A percentile compares a stretch with the other conserved stretches of the same genome.
Conservation (phyloP, 1,140 invertebrate species). For the Atta colombica region DNA sequence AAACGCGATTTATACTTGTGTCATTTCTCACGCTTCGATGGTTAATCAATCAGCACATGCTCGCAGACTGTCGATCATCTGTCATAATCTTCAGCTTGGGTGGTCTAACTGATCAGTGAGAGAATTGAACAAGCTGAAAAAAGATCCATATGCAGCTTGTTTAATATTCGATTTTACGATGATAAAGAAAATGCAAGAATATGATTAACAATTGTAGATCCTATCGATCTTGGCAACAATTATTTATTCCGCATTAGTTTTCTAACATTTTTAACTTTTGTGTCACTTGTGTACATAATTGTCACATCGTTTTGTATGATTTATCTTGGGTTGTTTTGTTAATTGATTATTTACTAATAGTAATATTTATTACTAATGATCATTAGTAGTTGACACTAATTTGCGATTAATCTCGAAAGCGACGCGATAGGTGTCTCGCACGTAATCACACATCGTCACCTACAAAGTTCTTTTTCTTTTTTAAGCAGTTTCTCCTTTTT, state of each 20-base stretch:
- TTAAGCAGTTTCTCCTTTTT: slow-evolving; percentile 20
- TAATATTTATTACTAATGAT: not conserved
- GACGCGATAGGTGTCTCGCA: slow-evolving; percentile 1
- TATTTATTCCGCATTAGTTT: not conserved
- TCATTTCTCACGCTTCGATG: slow-evolving; percentile 6
- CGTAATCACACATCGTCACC: slow-evolving; percentile 13
- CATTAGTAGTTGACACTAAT: not conserved
- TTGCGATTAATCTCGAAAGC: slow-evolving; percentile 36
- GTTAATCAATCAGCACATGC: slow-evolving; percentile 22
- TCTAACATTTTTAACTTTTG: not conserved
- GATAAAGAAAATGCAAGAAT: not conserved
- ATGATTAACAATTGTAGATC: not conserved
- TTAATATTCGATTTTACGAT: not conserved
- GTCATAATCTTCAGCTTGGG: slow-evolving; percentile 35
- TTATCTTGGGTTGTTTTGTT: not conserved
- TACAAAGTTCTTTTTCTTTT: not conserved
- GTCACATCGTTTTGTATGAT: not conserved
- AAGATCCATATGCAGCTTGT: not conserved
- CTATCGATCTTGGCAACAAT: not conserved
- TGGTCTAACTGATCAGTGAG: slow-evolving; percentile 16
- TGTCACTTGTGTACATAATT: not conserved
- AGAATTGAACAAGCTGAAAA: slow-evolving; percentile 8
- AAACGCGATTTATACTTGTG: not conserved
- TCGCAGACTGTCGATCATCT: slow-evolving; percentile 26
- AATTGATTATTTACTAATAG: not conserved